Conservation (phyloP, 1,140 invertebrate genomes). For the Harpegnathos saltator region DNA sequence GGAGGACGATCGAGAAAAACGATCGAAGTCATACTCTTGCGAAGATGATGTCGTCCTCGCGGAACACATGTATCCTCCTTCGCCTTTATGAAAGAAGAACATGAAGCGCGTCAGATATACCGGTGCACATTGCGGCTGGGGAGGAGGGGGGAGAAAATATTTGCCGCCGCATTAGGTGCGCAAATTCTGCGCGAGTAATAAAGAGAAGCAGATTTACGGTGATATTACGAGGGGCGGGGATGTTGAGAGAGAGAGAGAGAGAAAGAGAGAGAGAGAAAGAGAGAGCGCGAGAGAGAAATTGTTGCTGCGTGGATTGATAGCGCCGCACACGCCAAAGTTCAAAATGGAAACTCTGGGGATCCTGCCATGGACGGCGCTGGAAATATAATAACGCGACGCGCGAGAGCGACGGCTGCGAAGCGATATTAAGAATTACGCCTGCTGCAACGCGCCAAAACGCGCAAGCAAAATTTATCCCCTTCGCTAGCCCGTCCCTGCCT, state of each 20-base stretch:
- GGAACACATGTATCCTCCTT: slow-evolving; percentile 16
- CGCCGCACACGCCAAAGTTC: too few relatives aligned
- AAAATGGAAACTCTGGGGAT: too few relatives aligned
- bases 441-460: too few relatives aligned
- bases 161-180: slow-evolving; percentile 1
- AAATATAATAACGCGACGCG: too few relatives aligned
- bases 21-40: slow-evolving; percentile 35
- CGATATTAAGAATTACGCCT: too few relatives aligned
- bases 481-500: neutral
- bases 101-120: slow-evolving; percentile 38
- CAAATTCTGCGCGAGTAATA: slow-evolving; percentile 30
- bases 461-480: neutral
- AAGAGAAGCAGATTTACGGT: slow-evolving; percentile 15
- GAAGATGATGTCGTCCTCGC: neutral
- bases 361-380: too few relatives aligned
- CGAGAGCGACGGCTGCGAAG: too few relatives aligned
- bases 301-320: neutral
- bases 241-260: too few relatives aligned
- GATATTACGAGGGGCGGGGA: slow-evolving; percentile 17
- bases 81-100: slow-evolving; percentile 42
- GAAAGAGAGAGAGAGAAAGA: neutral
- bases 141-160: slow-evolving; percentile 26
- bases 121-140: slow-evolving; percentile 16
- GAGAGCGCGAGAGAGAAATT: neutral
- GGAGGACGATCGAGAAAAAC: neutral